A percentile compares a stretch with the other conserved stretches of the same genome.
Conservation (phyloP, 2,113 vertebrate species). For the Condylura cristata region DNA sequence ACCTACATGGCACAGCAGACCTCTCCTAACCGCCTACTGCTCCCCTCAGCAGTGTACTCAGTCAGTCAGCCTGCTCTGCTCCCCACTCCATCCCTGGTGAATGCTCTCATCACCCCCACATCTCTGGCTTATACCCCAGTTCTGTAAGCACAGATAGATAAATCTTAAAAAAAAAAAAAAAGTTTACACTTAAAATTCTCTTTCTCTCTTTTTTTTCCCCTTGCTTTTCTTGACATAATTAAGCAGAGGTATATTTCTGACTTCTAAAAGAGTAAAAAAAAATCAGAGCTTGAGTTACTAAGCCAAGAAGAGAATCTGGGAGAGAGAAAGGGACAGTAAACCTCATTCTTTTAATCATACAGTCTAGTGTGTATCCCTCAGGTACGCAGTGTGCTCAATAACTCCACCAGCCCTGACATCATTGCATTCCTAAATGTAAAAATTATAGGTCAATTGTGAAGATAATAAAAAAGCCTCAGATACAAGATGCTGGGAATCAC, state of each 20-base stretch:
- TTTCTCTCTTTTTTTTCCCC: neutral
- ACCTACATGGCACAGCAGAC: too few species aligned
- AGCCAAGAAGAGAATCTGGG: neutral
- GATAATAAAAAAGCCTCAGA: neutral
- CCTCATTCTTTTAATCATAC: neutral
- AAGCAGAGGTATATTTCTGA: neutral
- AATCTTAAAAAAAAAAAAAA: too few species aligned
- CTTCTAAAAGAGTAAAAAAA: slow-evolving; percentile 28
- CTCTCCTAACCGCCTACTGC: too few species aligned
- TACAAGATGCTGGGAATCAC: neutral
- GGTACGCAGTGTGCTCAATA: neutral
- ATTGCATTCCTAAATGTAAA: neutral
- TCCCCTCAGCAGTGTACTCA: too few species aligned
- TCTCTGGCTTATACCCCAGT: too few species aligned
- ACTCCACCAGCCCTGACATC: neutral
- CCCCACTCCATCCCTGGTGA: too few species aligned
- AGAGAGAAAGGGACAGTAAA: neutral
- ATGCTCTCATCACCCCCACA: too few species aligned
- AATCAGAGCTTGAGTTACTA: neutral
- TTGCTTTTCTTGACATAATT: neutral
- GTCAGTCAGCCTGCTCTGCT: too few species aligned
- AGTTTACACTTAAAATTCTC: slow-evolving; percentile 15
- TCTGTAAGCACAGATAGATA: too few species aligned
- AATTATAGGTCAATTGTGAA: slow-evolving; percentile 8
- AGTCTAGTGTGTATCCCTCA: neutral